phyloP scores from a whole-genome alignment of 2,797 vertebrate genomes.

The Crax fasciolata region DNA sequence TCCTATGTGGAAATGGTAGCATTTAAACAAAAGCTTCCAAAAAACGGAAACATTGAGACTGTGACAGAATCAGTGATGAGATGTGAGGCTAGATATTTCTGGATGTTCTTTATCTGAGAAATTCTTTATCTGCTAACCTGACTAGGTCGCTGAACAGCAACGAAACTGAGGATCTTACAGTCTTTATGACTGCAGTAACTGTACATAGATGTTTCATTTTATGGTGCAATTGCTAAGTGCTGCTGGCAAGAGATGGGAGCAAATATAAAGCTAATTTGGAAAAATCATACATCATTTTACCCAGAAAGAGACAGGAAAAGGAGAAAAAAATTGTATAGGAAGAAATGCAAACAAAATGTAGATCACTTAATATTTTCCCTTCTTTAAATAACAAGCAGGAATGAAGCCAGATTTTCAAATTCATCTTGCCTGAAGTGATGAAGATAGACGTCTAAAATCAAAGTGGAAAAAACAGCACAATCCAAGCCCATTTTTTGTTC shows the following conservation, averaged over 20 bases:
- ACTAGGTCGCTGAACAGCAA: constrained; percentile 3
- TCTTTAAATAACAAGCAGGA: background rate
- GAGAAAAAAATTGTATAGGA: background rate
- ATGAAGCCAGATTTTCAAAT: constrained; percentile 25
- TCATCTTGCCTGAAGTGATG: background rate
- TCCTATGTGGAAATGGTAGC: background rate
- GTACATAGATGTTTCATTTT: background rate
- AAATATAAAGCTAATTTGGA: background rate
- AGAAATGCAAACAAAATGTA: background rate
- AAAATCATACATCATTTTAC: background rate
- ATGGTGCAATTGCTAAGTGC: background rate
- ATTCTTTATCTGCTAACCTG: background rate
- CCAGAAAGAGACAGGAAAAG: background rate
- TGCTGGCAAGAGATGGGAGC: background rate
- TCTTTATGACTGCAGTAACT: background rate
- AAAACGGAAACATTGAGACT: background rate
- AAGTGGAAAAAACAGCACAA: constrained; percentile 21
- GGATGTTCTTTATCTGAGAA: background rate
- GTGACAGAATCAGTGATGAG: constrained; percentile 18
- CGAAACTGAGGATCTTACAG: constrained; percentile 8
- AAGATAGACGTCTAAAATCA: background rate
- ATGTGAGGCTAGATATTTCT: background rate
- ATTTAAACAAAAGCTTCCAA: constrained; percentile 5
- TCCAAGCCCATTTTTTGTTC: background rate
- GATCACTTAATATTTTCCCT: background rate